phyloP scores from a whole-genome alignment of 2,113 vertebrate species.

The Willisornis vidua region DNA sequence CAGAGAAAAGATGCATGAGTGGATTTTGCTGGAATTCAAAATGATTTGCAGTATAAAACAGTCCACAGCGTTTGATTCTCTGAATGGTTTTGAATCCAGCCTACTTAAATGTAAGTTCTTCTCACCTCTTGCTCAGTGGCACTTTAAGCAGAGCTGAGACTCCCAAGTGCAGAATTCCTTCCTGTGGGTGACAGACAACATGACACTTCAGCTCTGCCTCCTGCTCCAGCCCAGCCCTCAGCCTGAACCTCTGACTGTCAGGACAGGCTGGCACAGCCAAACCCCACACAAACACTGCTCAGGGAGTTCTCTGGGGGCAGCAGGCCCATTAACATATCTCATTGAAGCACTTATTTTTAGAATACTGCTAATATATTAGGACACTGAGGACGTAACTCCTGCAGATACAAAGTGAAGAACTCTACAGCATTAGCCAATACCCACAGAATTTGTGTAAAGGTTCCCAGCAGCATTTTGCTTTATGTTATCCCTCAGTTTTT shows the following conservation, averaged over 20 bases:
- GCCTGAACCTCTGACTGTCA: not conserved
- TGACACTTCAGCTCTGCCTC: not conserved
- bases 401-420: not conserved
- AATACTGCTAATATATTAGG: not conserved
- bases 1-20: not conserved
- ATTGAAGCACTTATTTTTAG: not conserved
- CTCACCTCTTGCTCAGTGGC: not conserved
- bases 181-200: not conserved
- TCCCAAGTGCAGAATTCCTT: not conserved
- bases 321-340: not conserved
- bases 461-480: not conserved
- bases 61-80: not conserved
- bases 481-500: not conserved
- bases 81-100: not conserved
- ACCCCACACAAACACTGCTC: not conserved
- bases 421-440: not conserved
- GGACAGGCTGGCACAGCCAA: not conserved
- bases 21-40: not conserved
- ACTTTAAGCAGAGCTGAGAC: not conserved
- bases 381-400: not conserved
- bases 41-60: not conserved
- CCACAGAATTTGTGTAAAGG: not conserved
- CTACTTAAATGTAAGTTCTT: not conserved
- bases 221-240: not conserved
- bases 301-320: not conserved